Evolutionary conservation across 2,797 vertebrate genomes (phyloP).

Genomic region (Sphaeramia orbicularis): DNA sequence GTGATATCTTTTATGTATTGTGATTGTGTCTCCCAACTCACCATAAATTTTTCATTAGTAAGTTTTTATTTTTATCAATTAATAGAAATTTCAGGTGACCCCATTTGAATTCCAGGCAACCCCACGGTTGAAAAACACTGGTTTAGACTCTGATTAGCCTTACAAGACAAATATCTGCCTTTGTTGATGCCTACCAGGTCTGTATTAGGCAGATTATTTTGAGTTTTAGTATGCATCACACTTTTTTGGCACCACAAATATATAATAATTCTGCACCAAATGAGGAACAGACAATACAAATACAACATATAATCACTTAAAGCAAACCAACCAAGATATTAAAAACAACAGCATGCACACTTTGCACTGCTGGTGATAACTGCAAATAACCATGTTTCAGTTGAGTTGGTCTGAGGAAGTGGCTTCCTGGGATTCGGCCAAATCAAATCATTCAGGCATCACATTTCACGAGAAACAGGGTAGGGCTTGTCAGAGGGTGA

Average conservation of each 20-base stretch:
- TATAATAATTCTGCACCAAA: not conserved
- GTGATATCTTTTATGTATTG: too few species aligned
- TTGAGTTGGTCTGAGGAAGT: slow-evolving; percentile 57
- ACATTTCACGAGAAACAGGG: slow-evolving; percentile 68
- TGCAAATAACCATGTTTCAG: slow-evolving; percentile 42
- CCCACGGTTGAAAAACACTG: too few species aligned
- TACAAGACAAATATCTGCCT: slow-evolving; percentile 60
- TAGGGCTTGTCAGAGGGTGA: slow-evolving; percentile 45
- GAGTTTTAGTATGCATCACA: slow-evolving; percentile 13
- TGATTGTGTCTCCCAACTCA: too few species aligned
- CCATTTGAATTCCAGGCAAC: too few species aligned
- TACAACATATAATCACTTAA: not conserved
- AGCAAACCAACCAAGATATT: not conserved
- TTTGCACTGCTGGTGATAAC: slow-evolving; percentile 38
- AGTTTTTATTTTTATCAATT: too few species aligned
- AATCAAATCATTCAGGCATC: slow-evolving; percentile 72
- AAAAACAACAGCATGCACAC: slow-evolving; percentile 9
- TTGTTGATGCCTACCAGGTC: slow-evolving; percentile 45
- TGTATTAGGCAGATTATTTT: slow-evolving; percentile 47
- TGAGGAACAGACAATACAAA: slow-evolving; percentile 10
- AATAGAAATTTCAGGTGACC: too few species aligned
- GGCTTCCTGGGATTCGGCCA: slow-evolving; percentile 54
- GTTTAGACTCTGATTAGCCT: slow-evolving; percentile 62
- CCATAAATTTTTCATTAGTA: too few species aligned
- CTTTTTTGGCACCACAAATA: not conserved